Base-by-base conservation (phyloP, 92 coral and sea anemone genomes). In the Palythoa grandiflora region DNA sequence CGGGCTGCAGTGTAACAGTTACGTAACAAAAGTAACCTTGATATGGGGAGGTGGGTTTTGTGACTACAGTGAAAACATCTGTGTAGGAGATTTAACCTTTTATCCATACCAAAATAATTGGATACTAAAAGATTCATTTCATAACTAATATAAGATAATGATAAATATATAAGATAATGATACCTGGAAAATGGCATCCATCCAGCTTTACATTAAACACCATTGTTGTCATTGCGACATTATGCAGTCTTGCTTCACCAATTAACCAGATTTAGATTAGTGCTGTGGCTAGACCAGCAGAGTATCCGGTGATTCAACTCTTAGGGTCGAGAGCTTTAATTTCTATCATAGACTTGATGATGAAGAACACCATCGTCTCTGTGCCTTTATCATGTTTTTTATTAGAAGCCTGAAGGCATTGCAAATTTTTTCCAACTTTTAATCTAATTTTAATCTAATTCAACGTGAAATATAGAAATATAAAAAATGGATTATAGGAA, bases 121-220 rank as follows among this genome's bases (percentile, higher is more conserved):
- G 28, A 28, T 28, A 28, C 28, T 28, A 28, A 28, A 28, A 28
- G 28, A 28, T 28, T 28, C 28, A 28, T 28, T 28, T 28, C 28
- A 28, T 28, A 28, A 28, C 28, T 28, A 28, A 28, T 28, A 28
- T 28, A 28, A 28, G 28, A 28, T 28, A 28, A 28, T 28, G 28
- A 52, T 85, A 1, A 54, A 19, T 59, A 48, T 63, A 63, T 15
- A n/a, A 63, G 7, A 63, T 52, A 16, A 19, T 1, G 21, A 53
- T 76, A 50, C 71, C 44, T 70, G 74, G 44, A 70, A 70, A 70
- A 70, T 44, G 74, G 15, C 74, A 44, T 9, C 74, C 15, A 70
- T 36, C 74, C 15, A 70, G 47, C 4, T 28, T 70, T 44, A 70
- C 15, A 70, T 70, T 70, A 70, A 70, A 70, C 14, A 70, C 74